phyloP scores from a whole-genome alignment of 2,113 vertebrate species.

The Colinus virginianus region DNA sequence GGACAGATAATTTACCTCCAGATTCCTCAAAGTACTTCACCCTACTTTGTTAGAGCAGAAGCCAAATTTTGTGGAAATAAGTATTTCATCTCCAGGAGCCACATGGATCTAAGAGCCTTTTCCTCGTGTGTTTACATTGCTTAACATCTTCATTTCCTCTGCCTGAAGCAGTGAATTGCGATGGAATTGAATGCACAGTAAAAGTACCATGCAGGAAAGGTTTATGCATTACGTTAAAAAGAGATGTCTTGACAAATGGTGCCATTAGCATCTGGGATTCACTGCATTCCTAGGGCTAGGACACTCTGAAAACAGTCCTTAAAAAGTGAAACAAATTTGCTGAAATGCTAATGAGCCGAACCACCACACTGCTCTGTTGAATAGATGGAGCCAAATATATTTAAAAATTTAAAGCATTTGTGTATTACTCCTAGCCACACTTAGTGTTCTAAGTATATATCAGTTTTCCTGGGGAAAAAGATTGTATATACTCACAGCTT shows the following conservation, averaged over 20 bases:
- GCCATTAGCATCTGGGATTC: constrained; percentile 79
- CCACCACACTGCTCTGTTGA: constrained; percentile 32
- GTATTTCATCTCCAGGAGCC: constrained; percentile 47
- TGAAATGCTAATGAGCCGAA: constrained; percentile 76
- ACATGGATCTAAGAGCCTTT: constrained; percentile 46
- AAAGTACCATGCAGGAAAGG: constrained; percentile 75
- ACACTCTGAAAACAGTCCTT: constrained; percentile 69
- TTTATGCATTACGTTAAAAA: constrained; percentile 80
- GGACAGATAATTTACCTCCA: background rate
- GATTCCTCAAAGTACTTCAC: background rate
- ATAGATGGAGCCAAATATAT: constrained; percentile 51
- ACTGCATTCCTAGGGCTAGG: constrained; percentile 56
- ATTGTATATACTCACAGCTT: background rate
- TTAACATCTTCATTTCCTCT: constrained; percentile 75
- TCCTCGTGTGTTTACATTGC: constrained; percentile 74
- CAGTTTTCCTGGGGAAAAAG: constrained; percentile 39
- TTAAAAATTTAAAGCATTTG: constrained; percentile 56
- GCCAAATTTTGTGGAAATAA: constrained; percentile 43
- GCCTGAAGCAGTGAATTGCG: constrained; percentile 69
- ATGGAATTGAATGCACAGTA: constrained; percentile 73
- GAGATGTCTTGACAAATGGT: constrained; percentile 78
- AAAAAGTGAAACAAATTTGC: constrained; percentile 77
- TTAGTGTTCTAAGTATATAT: constrained; percentile 53
- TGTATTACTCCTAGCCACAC: constrained; percentile 33
- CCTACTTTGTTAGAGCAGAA: background rate